These are phyloP conservation scores for Sebastes paucispinis DNA, from an alignment of 2,797 vertebrate species.

Conservation along the genomic window DNA sequence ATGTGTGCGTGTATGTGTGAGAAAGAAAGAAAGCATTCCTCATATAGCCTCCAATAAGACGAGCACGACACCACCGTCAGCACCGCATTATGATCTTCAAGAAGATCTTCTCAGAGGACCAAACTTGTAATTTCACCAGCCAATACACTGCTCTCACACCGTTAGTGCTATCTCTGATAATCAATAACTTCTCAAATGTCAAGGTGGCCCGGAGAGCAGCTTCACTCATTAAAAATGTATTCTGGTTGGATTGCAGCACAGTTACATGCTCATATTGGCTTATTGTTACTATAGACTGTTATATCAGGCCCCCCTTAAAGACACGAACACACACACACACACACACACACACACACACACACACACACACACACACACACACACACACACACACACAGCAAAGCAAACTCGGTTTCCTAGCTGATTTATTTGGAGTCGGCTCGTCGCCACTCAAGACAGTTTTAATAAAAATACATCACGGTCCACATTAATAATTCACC, in stretches of 20 bases:
- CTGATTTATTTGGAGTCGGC: conserved; percentile 30
- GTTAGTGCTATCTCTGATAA: conserved; percentile 31
- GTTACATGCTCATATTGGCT: conserved; percentile 17
- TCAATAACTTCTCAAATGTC: conserved; percentile 54
- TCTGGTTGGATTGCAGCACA: not conserved
- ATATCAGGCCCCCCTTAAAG: not conserved
- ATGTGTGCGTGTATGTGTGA: not conserved
- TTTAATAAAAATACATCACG: conserved; percentile 65
- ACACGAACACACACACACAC: not conserved
- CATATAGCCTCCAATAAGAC: conserved; percentile 12
- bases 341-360: not conserved
- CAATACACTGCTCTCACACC: conserved; percentile 8
- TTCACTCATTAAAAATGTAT: conserved; percentile 32
- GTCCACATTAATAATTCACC: conserved; percentile 63
- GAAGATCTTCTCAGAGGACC: conserved; percentile 24
- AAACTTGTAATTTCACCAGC: conserved; percentile 30
- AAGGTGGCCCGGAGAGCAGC: conserved; percentile 14
- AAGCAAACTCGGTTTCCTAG: not conserved
- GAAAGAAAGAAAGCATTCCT: not conserved
- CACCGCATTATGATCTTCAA: not conserved
- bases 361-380: not conserved
- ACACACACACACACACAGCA: not conserved
- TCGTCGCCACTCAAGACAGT: conserved; percentile 36
- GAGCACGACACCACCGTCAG: not conserved
- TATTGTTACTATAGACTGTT: conserved; percentile 32